Evolutionary conservation across 1,140 invertebrate species (phyloP), one percentile per base, ranked within the genome.

Genomic region (Cydia strobilella): DNA sequence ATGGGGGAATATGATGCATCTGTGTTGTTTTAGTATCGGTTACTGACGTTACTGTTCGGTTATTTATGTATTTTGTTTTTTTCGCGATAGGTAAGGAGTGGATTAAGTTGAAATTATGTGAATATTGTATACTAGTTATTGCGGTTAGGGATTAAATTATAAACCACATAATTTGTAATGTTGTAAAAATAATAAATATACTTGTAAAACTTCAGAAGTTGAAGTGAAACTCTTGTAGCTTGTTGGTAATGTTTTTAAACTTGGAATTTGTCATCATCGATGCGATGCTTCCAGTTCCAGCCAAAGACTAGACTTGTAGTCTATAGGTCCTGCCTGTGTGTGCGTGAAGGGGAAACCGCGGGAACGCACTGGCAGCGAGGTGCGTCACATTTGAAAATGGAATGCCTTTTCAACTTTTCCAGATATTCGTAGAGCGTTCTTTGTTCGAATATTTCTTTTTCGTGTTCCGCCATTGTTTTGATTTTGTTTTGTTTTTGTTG

Each of bases 1-100:
- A 83, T 83, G 84, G 86, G 88, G 89, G 90, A 91, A 89, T 92
- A 91, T 90, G 90, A 92, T 92, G 90, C 89, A 92, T 88, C 86
- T 72, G 85, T 89, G 88, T 90, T 92, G 88, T 92, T 90, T 90
- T 87, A 89, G 83, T 88, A 91, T 89, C 85, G 87, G 87, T 87
- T 85, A 86, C 85, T 87, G 80, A 90, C 88, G 87, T 87, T 85
- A 86, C 85, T 87, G 80, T 90, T 89, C 86, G 84, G 88, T 91
- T 88, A 86, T 90, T 87, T 87, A 84, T 86, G 79, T 87, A 83
- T 86, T 84, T 87, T 83, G 54, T 75, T 75, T 71, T 82, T 85
- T 84, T 84, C 82, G 80, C 80, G 81, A 85, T 83, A 90, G 82
- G 82, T 87, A 89, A 90, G 83, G 79, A 87, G 78, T 80, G 77